Evolutionary conservation across 2,888 invertebrate species (phyloP).

Genomic region (Sceliomorpha sp.): DNA sequence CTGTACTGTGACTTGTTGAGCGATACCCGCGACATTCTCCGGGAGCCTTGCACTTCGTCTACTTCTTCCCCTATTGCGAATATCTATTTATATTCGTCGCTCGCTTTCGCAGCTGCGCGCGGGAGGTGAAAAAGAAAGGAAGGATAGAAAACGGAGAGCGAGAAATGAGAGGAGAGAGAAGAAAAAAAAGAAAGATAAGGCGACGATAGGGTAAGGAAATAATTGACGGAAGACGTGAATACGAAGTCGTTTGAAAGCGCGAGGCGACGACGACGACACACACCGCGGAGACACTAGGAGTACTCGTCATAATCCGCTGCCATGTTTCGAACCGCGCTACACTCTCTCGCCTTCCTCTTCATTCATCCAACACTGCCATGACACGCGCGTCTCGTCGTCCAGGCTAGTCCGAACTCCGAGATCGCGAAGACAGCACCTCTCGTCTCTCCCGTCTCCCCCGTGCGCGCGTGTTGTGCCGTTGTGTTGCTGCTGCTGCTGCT

Average conservation of each 20-base stretch:
- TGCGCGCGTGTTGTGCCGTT: no score
- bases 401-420: constrained; percentile 4
- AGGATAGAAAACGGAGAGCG: no score
- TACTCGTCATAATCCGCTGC: constrained; percentile 76
- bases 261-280: constrained; percentile 13
- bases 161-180: no score
- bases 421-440: constrained; percentile 3
- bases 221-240: no score
- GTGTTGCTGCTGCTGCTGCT: no score
- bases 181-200: not conserved
- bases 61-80: constrained; percentile 16
- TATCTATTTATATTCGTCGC: constrained; percentile 23
- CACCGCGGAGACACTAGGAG: constrained; percentile 23
- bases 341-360: not conserved
- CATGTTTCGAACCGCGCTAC: constrained; percentile 63
- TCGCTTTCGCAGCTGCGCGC: constrained; percentile 6
- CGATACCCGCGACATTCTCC: constrained; percentile 78
- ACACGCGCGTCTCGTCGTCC: constrained; percentile 6
- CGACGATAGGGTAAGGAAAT: no score
- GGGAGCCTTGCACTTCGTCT: constrained; percentile 43
- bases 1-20: constrained; percentile 79
- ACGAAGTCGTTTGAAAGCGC: not conserved
- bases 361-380: constrained; percentile 10
- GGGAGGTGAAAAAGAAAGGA: no score
- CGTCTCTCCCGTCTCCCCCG: not conserved